Base-by-base conservation (phyloP, 1,140 invertebrate species). In the Ceratosolen fusciceps region DNA sequence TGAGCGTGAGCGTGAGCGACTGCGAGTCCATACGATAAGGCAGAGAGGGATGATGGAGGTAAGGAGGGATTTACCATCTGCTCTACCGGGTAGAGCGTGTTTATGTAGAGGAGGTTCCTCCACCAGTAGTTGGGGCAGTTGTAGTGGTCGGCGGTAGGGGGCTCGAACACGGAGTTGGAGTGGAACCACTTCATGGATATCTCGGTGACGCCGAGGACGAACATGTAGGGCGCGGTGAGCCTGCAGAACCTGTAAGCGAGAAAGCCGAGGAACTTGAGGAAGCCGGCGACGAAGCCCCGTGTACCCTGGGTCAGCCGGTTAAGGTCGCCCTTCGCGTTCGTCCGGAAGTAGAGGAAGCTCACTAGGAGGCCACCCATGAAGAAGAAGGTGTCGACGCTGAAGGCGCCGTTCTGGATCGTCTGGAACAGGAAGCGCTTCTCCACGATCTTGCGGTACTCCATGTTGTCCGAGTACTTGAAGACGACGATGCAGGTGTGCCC, bases 381-480 rank as follows among this genome's bases (percentile, higher is more conserved):
- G 91, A 98, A 98, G 90, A 98, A 98, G 0, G 96, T 96, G 85
- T 98, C 96, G 0, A 98, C 97, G 80, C 96, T 96, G 87, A 96
- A 96, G 0, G 95, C 93, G 0, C 95, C 96, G 87, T 97, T 98
- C 19, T 94, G 93, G 43, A 97, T 94, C 0, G 95, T 94, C 89
- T 96, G 95, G 85, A 96, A 96, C 78, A 95, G 91, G 87, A 96
- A 94, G 83, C 95, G 93, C 85, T 95, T 94, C 86, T 96, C 95
- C 19, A 96, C 92, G 34, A 96, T 91, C 81, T 93, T 94, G 68
- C 95, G 90, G 81, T 95, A 93, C 65, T 95, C 94, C 88, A 95
- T 95, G 86, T 96, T 96, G 86, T 96, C 95, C 1, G 95, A 95
- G 85, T 96, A 96, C 90, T 96, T 96, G 87, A 96, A 96, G 2